Conservation (phyloP, 2,113 vertebrate species). For the Pycnonotus jocosus region DNA sequence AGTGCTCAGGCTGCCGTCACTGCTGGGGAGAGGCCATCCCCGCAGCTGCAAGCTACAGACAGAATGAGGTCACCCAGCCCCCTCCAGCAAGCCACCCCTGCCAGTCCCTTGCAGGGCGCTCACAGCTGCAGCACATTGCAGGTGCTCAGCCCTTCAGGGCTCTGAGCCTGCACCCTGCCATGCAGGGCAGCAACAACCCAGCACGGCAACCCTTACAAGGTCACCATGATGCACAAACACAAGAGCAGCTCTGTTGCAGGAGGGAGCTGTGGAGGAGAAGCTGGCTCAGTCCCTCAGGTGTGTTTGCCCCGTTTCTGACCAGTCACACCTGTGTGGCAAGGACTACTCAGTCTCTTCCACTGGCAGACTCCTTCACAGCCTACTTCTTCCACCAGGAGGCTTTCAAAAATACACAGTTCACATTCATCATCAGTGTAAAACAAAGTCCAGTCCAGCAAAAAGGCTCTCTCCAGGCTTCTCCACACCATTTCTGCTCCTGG, state of each 20-base stretch:
- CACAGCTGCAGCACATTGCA: background rate
- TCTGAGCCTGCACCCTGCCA: background rate
- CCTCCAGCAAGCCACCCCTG: background rate
- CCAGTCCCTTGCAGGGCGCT: rapidly evolving
- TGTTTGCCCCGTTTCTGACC: background rate
- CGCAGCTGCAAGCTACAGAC: background rate
- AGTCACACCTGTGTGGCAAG: background rate
- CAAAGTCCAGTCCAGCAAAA: background rate
- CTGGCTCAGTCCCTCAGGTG: background rate
- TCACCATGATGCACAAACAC: rapidly evolving
- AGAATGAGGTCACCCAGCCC: constrained; percentile 52
- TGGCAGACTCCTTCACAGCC: background rate
- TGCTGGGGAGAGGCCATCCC: background rate
- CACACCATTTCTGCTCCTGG: background rate
- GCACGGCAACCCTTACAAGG: background rate
- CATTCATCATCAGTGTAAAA: background rate
- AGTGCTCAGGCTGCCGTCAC: background rate
- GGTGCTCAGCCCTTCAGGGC: background rate
- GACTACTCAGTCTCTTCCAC: background rate
- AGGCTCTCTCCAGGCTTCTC: background rate
- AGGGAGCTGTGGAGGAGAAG: background rate
- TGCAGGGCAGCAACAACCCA: background rate
- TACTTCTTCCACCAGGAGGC: background rate
- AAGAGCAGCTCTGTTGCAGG: background rate
- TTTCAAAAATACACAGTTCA: background rate